Conservation (phyloP, 2,888 invertebrate genomes). For the Drosophila algonquin region DNA sequence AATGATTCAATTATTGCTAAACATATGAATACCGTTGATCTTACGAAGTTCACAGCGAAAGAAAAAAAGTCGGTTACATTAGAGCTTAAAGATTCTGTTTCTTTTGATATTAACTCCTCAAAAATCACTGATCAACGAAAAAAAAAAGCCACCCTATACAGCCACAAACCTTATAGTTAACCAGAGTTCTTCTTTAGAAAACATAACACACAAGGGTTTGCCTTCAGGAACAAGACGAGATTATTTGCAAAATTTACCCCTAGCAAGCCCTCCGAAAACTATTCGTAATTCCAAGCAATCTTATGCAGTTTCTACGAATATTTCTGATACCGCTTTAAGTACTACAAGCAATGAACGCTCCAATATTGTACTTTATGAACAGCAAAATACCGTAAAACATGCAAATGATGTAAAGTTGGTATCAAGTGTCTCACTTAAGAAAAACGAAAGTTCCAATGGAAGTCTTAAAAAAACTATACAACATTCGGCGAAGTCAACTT, state of each 20-base stretch:
- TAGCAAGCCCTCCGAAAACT: conserved; percentile 74
- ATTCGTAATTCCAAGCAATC: conserved; percentile 77
- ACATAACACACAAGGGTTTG: neutral
- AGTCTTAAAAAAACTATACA: neutral
- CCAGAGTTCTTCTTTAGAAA: conserved; percentile 27
- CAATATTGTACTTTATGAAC: neutral
- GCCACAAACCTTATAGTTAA: conserved; percentile 10
- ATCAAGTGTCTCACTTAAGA: no score
- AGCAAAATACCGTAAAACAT: no score
- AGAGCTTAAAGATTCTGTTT: neutral
- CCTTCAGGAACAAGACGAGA: conserved; percentile 43
- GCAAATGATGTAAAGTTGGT: no score
- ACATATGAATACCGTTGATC: conserved; percentile 36
- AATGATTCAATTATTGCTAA: conserved; percentile 12
- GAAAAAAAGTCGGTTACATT: neutral
- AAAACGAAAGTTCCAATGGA: neutral
- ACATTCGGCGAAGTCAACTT: neutral
- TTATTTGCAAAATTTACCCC: conserved; percentile 79
- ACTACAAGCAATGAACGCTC: conserved; percentile 29
- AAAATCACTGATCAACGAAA: conserved; percentile 4
- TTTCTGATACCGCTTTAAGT: conserved; percentile 76
- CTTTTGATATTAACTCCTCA: neutral
- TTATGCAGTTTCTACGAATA: conserved; percentile 78
- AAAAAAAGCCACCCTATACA: conserved; percentile 1
- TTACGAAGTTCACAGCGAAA: conserved; percentile 28